These are phyloP conservation scores for Tetragonisca angustula DNA, from an alignment of 2,888 invertebrate genomes.

Conservation along the genomic window DNA sequence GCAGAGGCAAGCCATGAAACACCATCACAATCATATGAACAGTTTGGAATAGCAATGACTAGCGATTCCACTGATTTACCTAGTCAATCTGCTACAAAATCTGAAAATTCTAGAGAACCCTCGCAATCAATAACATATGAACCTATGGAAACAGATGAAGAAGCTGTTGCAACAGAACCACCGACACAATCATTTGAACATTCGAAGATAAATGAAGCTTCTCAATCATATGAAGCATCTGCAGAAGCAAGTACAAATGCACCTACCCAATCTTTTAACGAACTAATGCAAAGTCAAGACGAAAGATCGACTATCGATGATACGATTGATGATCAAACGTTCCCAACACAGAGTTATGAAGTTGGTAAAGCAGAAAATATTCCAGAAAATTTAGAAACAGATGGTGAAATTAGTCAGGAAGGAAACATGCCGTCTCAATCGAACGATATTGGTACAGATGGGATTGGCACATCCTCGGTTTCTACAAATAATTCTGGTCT, in stretches of 20 bases:
- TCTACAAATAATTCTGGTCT: conserved; percentile 78
- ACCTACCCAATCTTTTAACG: conserved; percentile 81
- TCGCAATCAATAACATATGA: conserved; percentile 77
- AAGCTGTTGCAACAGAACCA: conserved; percentile 70
- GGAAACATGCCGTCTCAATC: conserved; percentile 81
- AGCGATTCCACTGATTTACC: conserved; percentile 76
- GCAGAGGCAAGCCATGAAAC: conserved; percentile 76
- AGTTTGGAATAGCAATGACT: conserved; percentile 70
- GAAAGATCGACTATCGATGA: conserved; percentile 68
- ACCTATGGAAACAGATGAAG: conserved; percentile 76
- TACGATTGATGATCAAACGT: conserved; percentile 77
- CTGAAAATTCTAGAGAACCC: conserved; percentile 77
- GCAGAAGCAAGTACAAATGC: conserved; percentile 73
- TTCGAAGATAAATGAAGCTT: conserved; percentile 74
- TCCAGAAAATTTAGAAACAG: conserved; percentile 77
- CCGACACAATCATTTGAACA: conserved; percentile 79
- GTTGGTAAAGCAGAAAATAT: conserved; percentile 78
- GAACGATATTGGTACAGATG: conserved; percentile 79
- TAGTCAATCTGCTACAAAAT: conserved; percentile 79
- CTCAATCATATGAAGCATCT: conserved; percentile 75
- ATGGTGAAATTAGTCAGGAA: conserved; percentile 78
- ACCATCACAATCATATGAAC: conserved; percentile 81
- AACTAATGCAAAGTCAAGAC: conserved; percentile 75
- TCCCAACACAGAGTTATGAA: conserved; percentile 81
- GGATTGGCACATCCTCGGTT: conserved; percentile 78